Evolutionary conservation across 2,113 vertebrate species (phyloP), one percentile per base, ranked within the genome.

Genomic region (Entomyzon cyanotis): DNA sequence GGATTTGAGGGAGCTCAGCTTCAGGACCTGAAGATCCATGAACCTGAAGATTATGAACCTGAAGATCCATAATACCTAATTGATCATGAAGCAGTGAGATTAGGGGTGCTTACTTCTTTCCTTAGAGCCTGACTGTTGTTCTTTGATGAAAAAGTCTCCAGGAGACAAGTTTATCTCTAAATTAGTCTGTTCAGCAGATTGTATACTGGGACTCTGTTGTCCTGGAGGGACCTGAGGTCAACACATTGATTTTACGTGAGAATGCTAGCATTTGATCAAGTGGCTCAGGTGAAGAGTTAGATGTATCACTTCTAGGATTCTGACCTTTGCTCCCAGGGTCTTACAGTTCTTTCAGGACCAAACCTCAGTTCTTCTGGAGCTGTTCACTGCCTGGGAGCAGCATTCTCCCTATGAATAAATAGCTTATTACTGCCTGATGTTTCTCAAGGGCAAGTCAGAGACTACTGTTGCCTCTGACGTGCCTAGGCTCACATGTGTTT

Each of bases 361-460:
- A 90, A 44, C 28, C 52, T 64, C 47, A 37, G 11, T 39, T 17
- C 9, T 11, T 85, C 60, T 84, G 69, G 78, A 93, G 30, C 49
- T 86, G n/a, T 74, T 93, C 24, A 11, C 59, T 79, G 79, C 21
- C 78, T 84, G 75, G 20, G 33, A 88, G 33, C 44, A 91, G 59
- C 55, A 35, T 88, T 90, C 27, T 88, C 39, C 41, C 46, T 8
- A 4, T 59, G n/a, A 90, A 31, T 63, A 60, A 82, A 58, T 37
- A 75, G 49, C 52, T 92, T 28, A 42, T 78, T 87, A 46, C 41
- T 78, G n/a, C 37, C 16, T 84, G 58, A 84, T 0, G 47, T 93
- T 86, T 88, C 87, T 90, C 53, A 93, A 90, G 37, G 83, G 73
- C 76, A 81, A 71, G 55, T 33, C 87, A 56, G 56, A 95, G 56